These are phyloP conservation scores for Oenanthe oenanthe DNA, from an alignment of 2,113 vertebrate genomes.

Conservation along the genomic window DNA sequence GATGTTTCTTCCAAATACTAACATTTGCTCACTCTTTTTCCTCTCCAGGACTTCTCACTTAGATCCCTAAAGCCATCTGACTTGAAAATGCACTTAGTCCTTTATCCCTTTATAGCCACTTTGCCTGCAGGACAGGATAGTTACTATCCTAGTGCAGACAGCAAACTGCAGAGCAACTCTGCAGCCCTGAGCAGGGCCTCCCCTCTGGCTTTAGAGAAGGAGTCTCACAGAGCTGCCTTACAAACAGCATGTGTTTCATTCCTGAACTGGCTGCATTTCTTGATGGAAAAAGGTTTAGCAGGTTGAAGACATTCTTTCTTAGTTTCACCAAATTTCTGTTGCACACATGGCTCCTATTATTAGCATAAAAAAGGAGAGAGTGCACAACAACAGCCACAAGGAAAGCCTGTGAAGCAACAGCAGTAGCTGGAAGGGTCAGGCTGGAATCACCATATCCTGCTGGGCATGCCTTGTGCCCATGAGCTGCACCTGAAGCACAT, in stretches of 20 bases:
- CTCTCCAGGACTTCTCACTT: neutral
- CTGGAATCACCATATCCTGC: neutral
- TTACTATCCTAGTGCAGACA: neutral
- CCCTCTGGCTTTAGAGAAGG: neutral
- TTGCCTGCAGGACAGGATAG: neutral
- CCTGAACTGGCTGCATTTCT: neutral
- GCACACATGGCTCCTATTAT: neutral
- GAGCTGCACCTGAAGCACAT: neutral
- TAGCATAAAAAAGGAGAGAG: neutral
- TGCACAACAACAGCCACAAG: neutral
- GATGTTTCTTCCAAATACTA: neutral
- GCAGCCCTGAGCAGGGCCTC: neutral
- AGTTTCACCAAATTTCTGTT: neutral
- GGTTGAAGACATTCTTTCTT: neutral
- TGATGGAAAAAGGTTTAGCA: neutral
- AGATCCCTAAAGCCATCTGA: neutral
- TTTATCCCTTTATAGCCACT: neutral
- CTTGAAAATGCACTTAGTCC: neutral
- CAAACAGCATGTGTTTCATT: neutral
- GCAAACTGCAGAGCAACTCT: neutral
- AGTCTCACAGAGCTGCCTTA: neutral
- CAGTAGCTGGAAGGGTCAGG: fast-evolving
- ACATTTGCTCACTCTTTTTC: neutral
- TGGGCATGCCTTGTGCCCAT: fast-evolving
- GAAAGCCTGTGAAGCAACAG: neutral